phyloP scores from a whole-genome alignment of 2,113 vertebrate genomes.

The Pongo pygmaeus region DNA sequence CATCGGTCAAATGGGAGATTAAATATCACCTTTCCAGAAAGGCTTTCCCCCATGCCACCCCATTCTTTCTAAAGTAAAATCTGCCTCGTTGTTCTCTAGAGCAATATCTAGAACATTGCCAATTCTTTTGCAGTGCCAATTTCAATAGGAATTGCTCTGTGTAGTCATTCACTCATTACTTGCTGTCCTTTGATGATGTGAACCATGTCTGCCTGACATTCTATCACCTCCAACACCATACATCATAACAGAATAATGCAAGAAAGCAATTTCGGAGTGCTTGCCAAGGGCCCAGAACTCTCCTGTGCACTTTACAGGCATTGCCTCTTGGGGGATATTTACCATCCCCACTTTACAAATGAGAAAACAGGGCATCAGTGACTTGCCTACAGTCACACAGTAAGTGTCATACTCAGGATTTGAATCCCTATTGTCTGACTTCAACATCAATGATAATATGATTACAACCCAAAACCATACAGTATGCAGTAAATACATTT shows the following conservation, averaged over 20 bases:
- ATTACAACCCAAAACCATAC: neutral
- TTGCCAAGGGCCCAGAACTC: too few relatives aligned
- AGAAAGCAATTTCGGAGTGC: fast-evolving
- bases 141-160: neutral
- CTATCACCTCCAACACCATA: neutral
- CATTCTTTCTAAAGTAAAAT: neutral
- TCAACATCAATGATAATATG: neutral
- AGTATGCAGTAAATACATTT: neutral
- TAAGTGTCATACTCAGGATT: neutral
- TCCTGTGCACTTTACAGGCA: neutral
- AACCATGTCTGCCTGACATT: neutral
- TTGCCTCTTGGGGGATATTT: neutral
- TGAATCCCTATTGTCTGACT: neutral
- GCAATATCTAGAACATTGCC: too few relatives aligned
- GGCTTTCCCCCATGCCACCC: neutral
- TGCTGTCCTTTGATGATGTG: too few relatives aligned
- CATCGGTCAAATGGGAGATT: neutral
- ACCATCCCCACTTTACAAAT: neutral
- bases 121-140: neutral
- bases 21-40: neutral
- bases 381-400: neutral
- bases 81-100: neutral
- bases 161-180: neutral
- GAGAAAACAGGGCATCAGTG: neutral
- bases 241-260: fast-evolving